Evolutionary conservation across 2,797 vertebrate genomes (phyloP), one percentile per base, ranked within the genome.

Genomic region (Sebastolobus altivelis): DNA sequence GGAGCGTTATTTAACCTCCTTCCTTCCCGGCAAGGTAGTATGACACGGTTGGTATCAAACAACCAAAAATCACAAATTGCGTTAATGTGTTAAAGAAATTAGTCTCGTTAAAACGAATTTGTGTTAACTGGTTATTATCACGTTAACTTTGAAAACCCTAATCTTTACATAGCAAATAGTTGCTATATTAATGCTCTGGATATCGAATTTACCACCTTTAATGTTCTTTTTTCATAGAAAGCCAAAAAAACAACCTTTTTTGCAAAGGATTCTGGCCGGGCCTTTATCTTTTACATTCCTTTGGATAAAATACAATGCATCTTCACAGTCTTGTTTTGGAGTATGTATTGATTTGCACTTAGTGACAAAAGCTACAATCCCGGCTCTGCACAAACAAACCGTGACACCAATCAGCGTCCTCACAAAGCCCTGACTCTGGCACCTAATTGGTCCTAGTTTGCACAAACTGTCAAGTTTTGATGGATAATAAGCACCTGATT

Each of bases 371-470:
- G 25, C 75, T 65, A 27, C 68, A 29, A 4, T 76, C 46, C 27
- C 8, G 8, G 52, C 72, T 77, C 54, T 13, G 49, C 40, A 54
- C 72, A 62, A 63, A 60, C 69, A 67, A 66, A 49, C 72, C 61
- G 25, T 61, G 72, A 84, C 65, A 75, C 43, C 79, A 79, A 77
- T 90, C 79, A 79, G 73, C 56, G 75, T 74, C 65, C 56, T 74
- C 33, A 55, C 33, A 68, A 52, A 85, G 72, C 40, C 8, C 62
- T 79, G 75, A 68, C 65, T 77, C n/a, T 65, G 71, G 49, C 65
- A 76, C 65, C 56, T 83, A 81, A 89, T 79, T 87, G 73, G 85
- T 79, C 68, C 52, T 63, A 69, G 78, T 86, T 82, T 71, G 49
- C 72, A 66, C 70, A 62, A 33, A 72, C 58, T 65, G 79, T 87